These are phyloP conservation scores for Nannoperca australis DNA, from an alignment of 2,797 vertebrate genomes.

Conservation along the genomic window DNA sequence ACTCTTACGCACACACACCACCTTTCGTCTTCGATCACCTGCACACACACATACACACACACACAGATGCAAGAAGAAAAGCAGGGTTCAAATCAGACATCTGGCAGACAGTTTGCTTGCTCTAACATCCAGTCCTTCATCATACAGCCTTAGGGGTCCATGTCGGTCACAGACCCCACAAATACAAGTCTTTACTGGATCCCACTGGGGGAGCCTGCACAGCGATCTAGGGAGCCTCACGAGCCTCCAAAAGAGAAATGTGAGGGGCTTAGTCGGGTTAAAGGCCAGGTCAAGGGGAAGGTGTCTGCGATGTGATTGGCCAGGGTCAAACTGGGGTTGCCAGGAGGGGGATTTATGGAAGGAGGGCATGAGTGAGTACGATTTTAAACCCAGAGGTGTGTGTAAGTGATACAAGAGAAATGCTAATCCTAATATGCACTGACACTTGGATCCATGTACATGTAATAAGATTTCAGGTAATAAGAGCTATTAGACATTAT, in stretches of 20 bases:
- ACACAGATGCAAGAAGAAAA: constrained; percentile 78
- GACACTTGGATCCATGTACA: constrained; percentile 17
- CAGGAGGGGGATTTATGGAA: constrained; percentile 30
- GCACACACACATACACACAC: constrained; percentile 47
- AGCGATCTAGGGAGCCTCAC: constrained; percentile 20
- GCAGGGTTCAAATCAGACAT: constrained; percentile 54
- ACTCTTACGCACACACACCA: constrained; percentile 89
- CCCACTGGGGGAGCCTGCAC: background rate
- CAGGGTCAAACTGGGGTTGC: constrained; percentile 42
- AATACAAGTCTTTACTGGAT: constrained; percentile 47
- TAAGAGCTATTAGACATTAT: constrained; percentile 15
- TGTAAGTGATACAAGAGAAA: constrained; percentile 35
- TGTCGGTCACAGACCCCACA: constrained; percentile 34
- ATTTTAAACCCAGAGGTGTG: constrained; percentile 41
- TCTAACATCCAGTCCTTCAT: constrained; percentile 43
- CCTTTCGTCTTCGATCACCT: constrained; percentile 90
- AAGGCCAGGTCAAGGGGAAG: constrained; percentile 39
- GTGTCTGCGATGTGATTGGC: constrained; percentile 44
- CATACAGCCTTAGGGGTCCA: constrained; percentile 17
- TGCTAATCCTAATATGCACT: constrained; percentile 35
- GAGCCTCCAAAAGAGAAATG: constrained; percentile 41
- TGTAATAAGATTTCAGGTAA: constrained; percentile 2
- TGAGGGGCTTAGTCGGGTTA: constrained; percentile 50
- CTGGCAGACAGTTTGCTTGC: constrained; percentile 42
- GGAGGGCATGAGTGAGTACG: constrained; percentile 20